Evolutionary conservation across 2,797 vertebrate species (phyloP), one percentile per base, ranked within the genome.

Genomic region (Fratercula arctica): DNA sequence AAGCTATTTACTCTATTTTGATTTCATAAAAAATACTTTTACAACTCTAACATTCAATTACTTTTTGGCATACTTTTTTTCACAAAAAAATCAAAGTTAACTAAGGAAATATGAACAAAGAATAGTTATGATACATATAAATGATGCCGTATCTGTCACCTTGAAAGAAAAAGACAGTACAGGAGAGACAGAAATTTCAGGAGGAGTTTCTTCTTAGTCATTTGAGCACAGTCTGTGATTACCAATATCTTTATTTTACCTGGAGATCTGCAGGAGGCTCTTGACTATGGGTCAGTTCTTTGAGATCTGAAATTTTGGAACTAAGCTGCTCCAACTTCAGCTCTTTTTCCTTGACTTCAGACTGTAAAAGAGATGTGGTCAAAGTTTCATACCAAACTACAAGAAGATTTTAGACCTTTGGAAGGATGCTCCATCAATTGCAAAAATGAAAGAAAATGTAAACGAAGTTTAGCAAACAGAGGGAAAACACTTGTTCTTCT

Each of bases 251-350:
- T 85, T 60, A n/a, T 60, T 95, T 97, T 97, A 99, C 99, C 99
- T 99, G 99, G 94, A 99, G 99, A 87, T 99, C 98, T 97, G 98
- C 96, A 5, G 99, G 99, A 39, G 98, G 98, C 94, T 99, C 98
- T 92, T 98, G 98, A 93, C 98, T 98, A 83, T 98, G 98, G 8
- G 98, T 98, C 89, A 98, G 90, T 80, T 99, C 98, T 97, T 99
- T 99, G 59, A 99, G 98, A 57, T 99, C 98, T 35, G 94, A 97
- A 96, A 99, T 97, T 97, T 99, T 99, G 87, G 98, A 98, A 97
- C 98, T 98, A 94, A 99, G 97, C 35, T 97, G 96, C 82, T 99
- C 98, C 93, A 99, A 89, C 92, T 96, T 98, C 89, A 98, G 94
- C 60, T 99, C 98, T 96, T 98, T 99, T 95, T 97, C 98, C 93